Evolutionary conservation across 2,113 vertebrate genomes (phyloP).

Genomic region (Choloepus hoffmanni): DNA sequence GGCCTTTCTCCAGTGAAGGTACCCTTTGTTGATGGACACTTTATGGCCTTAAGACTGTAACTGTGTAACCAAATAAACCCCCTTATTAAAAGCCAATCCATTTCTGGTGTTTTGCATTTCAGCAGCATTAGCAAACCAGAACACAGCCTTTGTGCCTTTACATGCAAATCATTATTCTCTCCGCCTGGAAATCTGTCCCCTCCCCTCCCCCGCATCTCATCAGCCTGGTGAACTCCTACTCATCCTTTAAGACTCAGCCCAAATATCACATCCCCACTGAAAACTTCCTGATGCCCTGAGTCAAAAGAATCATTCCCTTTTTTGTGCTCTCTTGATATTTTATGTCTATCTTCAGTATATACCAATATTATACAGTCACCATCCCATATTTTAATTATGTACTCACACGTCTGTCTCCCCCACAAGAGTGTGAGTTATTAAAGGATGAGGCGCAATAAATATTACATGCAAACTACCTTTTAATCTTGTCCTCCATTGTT

Average conservation of each 20-base stretch:
- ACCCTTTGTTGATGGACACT: no score
- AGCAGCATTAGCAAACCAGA: no score
- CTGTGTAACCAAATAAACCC: no score
- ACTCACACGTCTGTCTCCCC: not conserved
- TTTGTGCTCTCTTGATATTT: not conserved
- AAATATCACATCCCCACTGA: not conserved
- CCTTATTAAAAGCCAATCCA: no score
- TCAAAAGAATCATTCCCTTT: not conserved
- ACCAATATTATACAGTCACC: not conserved
- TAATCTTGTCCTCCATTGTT: not conserved
- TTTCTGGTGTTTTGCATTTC: no score
- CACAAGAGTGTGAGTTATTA: not conserved
- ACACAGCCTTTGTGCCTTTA: not conserved
- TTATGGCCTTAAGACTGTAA: no score
- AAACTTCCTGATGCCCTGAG: not conserved
- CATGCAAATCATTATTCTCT: not conserved
- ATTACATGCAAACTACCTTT: not conserved
- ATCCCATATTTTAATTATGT: not conserved
- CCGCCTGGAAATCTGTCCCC: not conserved
- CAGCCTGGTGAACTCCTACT: not conserved
- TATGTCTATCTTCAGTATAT: not conserved
- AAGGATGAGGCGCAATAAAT: not conserved
- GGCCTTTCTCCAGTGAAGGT: no score
- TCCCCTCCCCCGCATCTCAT: not conserved
- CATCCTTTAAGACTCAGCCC: not conserved